Percentiles rank a stretch among this genome's conserved stretches.
Conservation (phyloP, 2,888 invertebrate species). For the Hyposoter didymator region DNA sequence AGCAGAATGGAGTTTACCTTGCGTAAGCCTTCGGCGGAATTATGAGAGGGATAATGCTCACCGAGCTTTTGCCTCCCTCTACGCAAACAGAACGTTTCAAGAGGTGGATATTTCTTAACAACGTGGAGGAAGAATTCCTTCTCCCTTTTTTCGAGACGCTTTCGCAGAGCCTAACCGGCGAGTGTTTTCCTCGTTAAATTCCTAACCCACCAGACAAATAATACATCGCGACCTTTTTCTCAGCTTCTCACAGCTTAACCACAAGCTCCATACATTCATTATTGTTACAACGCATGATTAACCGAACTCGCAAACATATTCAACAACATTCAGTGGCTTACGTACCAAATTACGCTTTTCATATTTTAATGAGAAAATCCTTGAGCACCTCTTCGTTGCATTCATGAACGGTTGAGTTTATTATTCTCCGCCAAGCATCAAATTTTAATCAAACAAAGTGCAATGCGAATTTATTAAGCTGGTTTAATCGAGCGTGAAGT, state of each 20-base stretch:
- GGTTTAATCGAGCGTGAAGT: not conserved
- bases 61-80: slow-evolving; percentile 54
- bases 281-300: not conserved
- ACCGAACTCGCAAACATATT: not conserved
- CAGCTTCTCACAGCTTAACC: not conserved
- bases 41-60: slow-evolving; percentile 77
- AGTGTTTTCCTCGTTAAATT: slow-evolving; percentile 11
- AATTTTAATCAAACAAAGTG: not conserved
- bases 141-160: slow-evolving; percentile 4
- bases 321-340: not conserved
- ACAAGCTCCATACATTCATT: not conserved
- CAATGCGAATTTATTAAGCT: not conserved
- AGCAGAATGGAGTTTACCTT: slow-evolving; percentile 74
- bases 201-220: not conserved
- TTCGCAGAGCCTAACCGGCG: not conserved
- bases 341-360: not conserved
- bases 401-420: not conserved
- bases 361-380: not conserved
- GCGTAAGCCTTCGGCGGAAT: slow-evolving; percentile 79
- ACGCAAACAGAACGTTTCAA: slow-evolving; percentile 28
- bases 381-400: not conserved
- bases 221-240: not conserved
- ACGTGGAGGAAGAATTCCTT: slow-evolving; percentile 46
- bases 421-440: not conserved
- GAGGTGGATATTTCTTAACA: slow-evolving; percentile 36